phyloP scores from a whole-genome alignment of 2,888 invertebrate species.

The Orthosia gothica region DNA sequence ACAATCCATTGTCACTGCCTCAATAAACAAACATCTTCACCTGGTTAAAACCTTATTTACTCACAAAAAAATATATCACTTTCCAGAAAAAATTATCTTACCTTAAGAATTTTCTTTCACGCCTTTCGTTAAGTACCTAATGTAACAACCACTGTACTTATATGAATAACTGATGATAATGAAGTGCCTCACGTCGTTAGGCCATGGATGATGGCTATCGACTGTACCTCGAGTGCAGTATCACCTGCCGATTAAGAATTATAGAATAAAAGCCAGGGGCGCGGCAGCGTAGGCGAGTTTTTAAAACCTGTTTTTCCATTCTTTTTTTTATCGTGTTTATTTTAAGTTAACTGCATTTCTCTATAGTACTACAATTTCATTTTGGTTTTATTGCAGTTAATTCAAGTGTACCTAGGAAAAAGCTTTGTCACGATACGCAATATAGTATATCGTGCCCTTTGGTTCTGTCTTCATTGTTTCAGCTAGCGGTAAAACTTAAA shows the following conservation, averaged over 20 bases:
- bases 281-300: constrained; percentile 20
- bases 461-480: too few species aligned
- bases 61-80: background rate
- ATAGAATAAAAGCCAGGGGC: constrained; percentile 53
- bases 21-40: background rate
- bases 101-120: constrained; percentile 49
- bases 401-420: too few species aligned
- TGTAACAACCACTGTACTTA: constrained; percentile 33
- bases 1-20: background rate
- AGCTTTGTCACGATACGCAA: too few species aligned
- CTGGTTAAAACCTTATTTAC: background rate
- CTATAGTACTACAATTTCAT: too few species aligned
- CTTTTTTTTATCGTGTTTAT: background rate
- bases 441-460: too few species aligned
- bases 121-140: constrained; percentile 2
- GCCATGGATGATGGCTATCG: constrained; percentile 15
- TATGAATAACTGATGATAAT: constrained; percentile 12
- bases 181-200: constrained; percentile 31
- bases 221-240: constrained; percentile 43
- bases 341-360: too few species aligned
- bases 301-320: background rate
- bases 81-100: constrained; percentile 30
- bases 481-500: too few species aligned
- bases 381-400: too few species aligned
- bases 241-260: constrained; percentile 56